Evolutionary conservation across 1,140 invertebrate genomes (phyloP).

Genomic region (Cotesia glomerata): DNA sequence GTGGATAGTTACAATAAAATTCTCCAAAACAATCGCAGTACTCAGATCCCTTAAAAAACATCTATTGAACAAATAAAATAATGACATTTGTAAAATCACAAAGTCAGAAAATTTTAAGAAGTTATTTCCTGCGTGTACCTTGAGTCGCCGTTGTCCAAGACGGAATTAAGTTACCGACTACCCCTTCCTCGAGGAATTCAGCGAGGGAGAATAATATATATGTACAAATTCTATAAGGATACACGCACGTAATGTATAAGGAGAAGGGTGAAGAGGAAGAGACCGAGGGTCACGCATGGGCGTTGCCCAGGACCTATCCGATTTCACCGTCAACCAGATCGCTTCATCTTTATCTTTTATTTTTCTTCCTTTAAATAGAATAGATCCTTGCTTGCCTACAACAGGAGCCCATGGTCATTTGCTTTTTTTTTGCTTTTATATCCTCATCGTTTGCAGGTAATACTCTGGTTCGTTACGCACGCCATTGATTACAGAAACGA

Average conservation of each 20-base stretch:
- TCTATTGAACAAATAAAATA: neutral
- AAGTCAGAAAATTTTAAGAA: slow-evolving; percentile 1
- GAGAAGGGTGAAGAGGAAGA: slow-evolving; percentile 13
- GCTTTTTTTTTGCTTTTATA: slow-evolving; percentile 11
- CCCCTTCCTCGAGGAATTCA: slow-evolving; percentile 39
- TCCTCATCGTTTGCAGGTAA: slow-evolving; percentile 44
- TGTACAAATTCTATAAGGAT: neutral
- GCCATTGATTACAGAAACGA: slow-evolving; percentile 39
- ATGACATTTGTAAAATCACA: neutral
- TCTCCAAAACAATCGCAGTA: too few species aligned
- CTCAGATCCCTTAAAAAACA: neutral
- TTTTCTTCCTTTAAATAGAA: neutral
- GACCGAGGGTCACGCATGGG: slow-evolving; percentile 40
- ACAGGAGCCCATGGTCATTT: slow-evolving; percentile 4
- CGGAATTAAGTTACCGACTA: slow-evolving; percentile 45
- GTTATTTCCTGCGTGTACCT: slow-evolving; percentile 12
- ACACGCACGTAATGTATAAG: neutral
- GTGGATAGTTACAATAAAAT: too few species aligned
- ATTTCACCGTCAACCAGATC: slow-evolving; percentile 46
- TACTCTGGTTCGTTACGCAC: slow-evolving; percentile 44
- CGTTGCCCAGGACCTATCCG: slow-evolving; percentile 52
- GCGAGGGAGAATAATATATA: slow-evolving; percentile 27
- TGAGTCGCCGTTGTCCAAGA: slow-evolving; percentile 31
- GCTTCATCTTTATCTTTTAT: slow-evolving; percentile 25
- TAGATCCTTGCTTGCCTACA: slow-evolving; percentile 5